Evolutionary conservation across 2,888 invertebrate genomes (phyloP).

Genomic region (Eledone cirrhosa): DNA sequence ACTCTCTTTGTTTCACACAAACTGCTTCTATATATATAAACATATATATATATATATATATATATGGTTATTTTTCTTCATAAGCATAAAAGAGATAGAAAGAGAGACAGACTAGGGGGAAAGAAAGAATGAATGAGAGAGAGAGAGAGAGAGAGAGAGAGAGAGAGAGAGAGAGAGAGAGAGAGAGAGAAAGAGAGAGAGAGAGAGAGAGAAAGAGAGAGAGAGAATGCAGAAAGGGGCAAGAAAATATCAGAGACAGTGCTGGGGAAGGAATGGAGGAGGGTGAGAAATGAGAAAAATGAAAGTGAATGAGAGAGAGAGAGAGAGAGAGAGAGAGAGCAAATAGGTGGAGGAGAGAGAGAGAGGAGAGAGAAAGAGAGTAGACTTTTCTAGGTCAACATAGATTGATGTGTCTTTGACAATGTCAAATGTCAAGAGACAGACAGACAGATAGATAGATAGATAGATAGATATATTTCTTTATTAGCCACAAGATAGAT

Average conservation of each 20-base stretch:
- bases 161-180: too few relatives aligned
- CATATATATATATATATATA: neutral
- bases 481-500: too few relatives aligned
- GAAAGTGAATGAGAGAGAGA: neutral
- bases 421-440: constrained; percentile 8
- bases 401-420: constrained; percentile 17
- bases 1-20: too few relatives aligned
- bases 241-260: too few relatives aligned
- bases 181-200: neutral
- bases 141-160: neutral
- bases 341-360: neutral
- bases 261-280: too few relatives aligned
- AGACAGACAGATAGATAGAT: too few relatives aligned
- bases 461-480: too few relatives aligned
- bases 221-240: neutral
- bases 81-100: neutral
- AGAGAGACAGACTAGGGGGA: neutral
- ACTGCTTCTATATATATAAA: neutral
- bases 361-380: neutral
- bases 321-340: neutral
- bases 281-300: too few relatives aligned
- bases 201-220: neutral
- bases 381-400: too few relatives aligned
- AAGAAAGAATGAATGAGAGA: neutral
- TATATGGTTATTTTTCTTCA: too few relatives aligned